Evolutionary conservation across 2,888 invertebrate species (phyloP).

Genomic region (Blastobasis lacticolella): DNA sequence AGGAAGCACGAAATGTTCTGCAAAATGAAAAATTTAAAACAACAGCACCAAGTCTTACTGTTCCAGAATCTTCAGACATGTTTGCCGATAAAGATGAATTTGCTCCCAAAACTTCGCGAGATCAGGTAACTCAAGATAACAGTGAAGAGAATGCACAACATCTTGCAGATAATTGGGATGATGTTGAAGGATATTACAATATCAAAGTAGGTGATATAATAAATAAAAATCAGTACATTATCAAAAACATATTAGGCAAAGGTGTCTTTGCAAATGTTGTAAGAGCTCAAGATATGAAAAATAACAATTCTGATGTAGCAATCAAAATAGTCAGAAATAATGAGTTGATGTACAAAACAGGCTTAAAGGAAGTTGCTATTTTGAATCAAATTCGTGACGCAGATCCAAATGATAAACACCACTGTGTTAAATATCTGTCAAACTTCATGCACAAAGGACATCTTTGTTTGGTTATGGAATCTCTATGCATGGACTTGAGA

Average conservation of each 20-base stretch:
- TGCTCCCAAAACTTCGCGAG: constrained; percentile 72
- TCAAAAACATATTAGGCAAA: constrained; percentile 97
- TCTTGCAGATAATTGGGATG: constrained; percentile 98
- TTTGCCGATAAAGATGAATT: constrained; percentile 94
- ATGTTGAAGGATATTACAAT: constrained; percentile 97
- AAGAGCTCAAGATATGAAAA: constrained; percentile 86
- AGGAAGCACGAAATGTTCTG: constrained; percentile 6
- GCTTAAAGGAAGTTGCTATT: constrained; percentile 94
- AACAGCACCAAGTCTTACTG: constrained; percentile 40
- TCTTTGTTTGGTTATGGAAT: constrained; percentile 98
- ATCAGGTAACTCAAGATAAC: constrained; percentile 32
- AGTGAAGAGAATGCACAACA: constrained; percentile 82
- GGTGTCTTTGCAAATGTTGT: constrained; percentile 99
- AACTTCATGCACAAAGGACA: constrained; percentile 98
- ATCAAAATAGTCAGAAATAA: constrained; percentile 99
- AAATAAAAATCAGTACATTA: constrained; percentile 88
- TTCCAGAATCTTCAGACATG: constrained; percentile 83
- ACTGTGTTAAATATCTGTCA: constrained; percentile 89
- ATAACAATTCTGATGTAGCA: constrained; percentile 88
- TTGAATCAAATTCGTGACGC: constrained; percentile 94
- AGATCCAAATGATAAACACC: constrained; percentile 96
- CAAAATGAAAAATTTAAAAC: constrained; percentile 11
- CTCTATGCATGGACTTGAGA: constrained; percentile 92
- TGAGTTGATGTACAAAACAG: constrained; percentile 99
- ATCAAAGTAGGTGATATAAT: constrained; percentile 92